Base-by-base conservation (phyloP, 2,888 invertebrate species). In the Dyspetes luteomarginatus region DNA sequence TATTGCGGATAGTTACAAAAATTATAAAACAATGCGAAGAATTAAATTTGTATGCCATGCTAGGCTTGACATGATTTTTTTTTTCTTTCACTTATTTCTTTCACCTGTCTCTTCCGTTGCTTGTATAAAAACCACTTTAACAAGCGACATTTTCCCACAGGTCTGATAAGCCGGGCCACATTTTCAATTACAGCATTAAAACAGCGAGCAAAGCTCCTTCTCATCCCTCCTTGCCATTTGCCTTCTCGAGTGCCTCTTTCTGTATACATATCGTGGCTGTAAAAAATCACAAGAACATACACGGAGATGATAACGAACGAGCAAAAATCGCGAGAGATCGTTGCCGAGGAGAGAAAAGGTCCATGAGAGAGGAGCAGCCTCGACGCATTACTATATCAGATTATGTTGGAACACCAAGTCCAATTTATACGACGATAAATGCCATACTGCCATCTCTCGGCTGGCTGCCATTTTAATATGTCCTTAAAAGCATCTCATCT, bases 351-450 rank as follows among this genome's bases (percentile, higher is more conserved):
- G 15, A 15, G 48, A 62, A 3, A 28, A 19, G 45, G 67, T 7
- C 22, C 67, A 62, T 73, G 80, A 9, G 69, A 65, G 76, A 58
- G 79, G 36, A 73, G 82, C 75, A 84, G 87, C 84, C 86, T 87
- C 82, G 85, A 85, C 85, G 85, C 86, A 86, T 86, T 86, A 88
- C 87, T 86, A 86, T 85, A 88, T 87, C 87, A 87, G 87, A 87
- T 88, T 88, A 88, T 87, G 85, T 85, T 86, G 85, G 83, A 88
- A 88, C 85, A 88, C 84, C 84, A 84, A 87, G 88, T 87, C 87
- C 84, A 88, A 87, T 88, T 88, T 87, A 88, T 88, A 86, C 83
- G 86, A 84, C 84, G 82, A 86, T 88, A 88, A 88, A 88, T 84
- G 85, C 85, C 85, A 84, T 81, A 76, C 81, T 85, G 84, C 72